Percentiles rank a stretch among this genome's conserved stretches.
These are phyloP conservation scores for Rutilus rutilus DNA, from an alignment of 2,113 vertebrate genomes.

Conservation along the genomic window DNA sequence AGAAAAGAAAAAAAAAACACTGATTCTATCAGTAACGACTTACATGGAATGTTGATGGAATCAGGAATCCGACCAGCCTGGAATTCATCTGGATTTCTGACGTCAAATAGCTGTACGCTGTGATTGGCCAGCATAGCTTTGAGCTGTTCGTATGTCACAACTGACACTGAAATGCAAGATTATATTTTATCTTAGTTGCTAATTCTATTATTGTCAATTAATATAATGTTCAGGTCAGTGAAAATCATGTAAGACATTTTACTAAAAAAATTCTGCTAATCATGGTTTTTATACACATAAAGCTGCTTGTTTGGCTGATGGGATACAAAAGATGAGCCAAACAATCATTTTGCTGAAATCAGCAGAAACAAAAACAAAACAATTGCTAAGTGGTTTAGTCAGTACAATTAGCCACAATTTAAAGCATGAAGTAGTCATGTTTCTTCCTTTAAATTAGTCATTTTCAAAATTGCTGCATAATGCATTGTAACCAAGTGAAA, in stretches of 20 bases:
- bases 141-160: constrained; percentile 73
- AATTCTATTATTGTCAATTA: not conserved
- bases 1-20: not conserved
- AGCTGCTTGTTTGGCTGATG: not conserved
- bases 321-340: not conserved
- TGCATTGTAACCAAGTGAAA: too few relatives aligned
- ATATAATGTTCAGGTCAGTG: not conserved
- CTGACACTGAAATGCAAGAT: constrained; percentile 53
- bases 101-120: constrained; percentile 73
- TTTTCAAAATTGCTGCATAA: too few relatives aligned
- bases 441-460: too few relatives aligned
- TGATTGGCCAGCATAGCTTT: constrained; percentile 66
- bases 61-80: constrained; percentile 68
- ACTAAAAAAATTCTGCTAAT: not conserved
- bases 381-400: constrained; percentile 4
- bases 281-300: not conserved
- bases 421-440: not conserved
- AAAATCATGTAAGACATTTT: not conserved
- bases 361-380: constrained; percentile 1
- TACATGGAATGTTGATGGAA: constrained; percentile 74
- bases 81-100: constrained; percentile 74
- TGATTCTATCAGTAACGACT: constrained; percentile 35
- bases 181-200: not conserved
- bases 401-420: not conserved
- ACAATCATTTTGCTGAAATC: not conserved